Conservation (phyloP, 2,888 invertebrate genomes). For the Drosophila koepferae region DNA sequence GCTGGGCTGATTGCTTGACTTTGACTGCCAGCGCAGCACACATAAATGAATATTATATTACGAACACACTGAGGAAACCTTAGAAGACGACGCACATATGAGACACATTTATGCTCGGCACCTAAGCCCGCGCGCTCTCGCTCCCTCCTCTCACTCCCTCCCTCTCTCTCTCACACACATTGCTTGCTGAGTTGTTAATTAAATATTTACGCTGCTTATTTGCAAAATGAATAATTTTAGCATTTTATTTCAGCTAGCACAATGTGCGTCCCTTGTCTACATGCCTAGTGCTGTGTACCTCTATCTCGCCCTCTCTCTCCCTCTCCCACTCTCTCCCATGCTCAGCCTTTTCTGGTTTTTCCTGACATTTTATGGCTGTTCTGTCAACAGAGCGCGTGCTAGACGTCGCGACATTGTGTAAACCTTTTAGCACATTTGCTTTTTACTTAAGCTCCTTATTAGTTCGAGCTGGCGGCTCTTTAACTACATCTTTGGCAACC, state of each 20-base stretch:
- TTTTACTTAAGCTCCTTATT: slow-evolving; percentile 51
- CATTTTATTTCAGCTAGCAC: slow-evolving; percentile 71
- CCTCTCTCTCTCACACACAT: not conserved
- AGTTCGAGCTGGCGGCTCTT: slow-evolving; percentile 56
- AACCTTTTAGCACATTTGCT: slow-evolving; percentile 64
- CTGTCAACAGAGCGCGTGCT: slow-evolving; percentile 50
- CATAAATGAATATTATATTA: slow-evolving; percentile 77
- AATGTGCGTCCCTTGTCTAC: slow-evolving; percentile 49
- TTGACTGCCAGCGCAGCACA: slow-evolving; percentile 39
- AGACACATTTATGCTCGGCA: slow-evolving; percentile 10
- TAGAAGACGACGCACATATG: slow-evolving; percentile 49
- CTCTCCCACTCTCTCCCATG: not conserved
- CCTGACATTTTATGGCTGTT: slow-evolving; percentile 62
- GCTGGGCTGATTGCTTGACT: slow-evolving; percentile 34
- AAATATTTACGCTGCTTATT: slow-evolving; percentile 82
- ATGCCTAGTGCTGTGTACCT: not conserved
- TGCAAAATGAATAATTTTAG: slow-evolving; percentile 82
- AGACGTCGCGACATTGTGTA: slow-evolving; percentile 32
- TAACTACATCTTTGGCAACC: slow-evolving; percentile 33
- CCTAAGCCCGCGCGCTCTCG: not conserved
- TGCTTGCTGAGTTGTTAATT: slow-evolving; percentile 75
- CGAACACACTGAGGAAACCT: slow-evolving; percentile 61
- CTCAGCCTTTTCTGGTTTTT: slow-evolving; percentile 16
- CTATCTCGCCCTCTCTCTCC: not conserved
- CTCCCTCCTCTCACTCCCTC: not conserved